A percentile compares a stretch with the other conserved stretches of the same genome.
phyloP scores from a whole-genome alignment of 2,888 invertebrate species.

The Drosophila dives region DNA sequence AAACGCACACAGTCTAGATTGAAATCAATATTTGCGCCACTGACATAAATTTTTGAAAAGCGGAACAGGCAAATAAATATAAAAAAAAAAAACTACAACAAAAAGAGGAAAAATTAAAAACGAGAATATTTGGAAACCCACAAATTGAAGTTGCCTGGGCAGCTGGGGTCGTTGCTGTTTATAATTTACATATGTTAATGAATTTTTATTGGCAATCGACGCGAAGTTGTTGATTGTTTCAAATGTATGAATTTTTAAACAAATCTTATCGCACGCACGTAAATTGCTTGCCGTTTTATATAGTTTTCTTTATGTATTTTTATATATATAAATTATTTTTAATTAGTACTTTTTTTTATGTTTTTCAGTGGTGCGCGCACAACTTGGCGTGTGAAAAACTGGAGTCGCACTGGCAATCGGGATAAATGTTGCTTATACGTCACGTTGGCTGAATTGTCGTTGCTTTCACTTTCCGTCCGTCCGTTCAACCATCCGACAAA shows the following conservation, averaged over 20 bases:
- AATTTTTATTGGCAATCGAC: conserved; percentile 48
- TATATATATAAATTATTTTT: conserved; percentile 17
- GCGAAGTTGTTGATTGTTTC: conserved; percentile 58
- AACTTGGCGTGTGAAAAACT: conserved; percentile 70
- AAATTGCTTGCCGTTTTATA: conserved; percentile 17
- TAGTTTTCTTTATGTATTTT: conserved; percentile 24
- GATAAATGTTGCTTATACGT: conserved; percentile 70
- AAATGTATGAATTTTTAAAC: conserved; percentile 32
- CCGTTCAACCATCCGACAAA: conserved; percentile 12
- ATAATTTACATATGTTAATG: conserved; percentile 69
- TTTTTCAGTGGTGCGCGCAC: conserved; percentile 48
- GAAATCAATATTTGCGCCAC: conserved; percentile 73
- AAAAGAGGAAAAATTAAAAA: not conserved
- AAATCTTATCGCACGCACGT: conserved; percentile 54
- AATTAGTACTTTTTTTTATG: conserved; percentile 15
- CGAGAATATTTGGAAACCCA: conserved; percentile 21
- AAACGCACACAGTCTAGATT: conserved; percentile 38
- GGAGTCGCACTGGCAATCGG: conserved; percentile 66
- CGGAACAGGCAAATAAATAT: not conserved
- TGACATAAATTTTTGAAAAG: conserved; percentile 60
- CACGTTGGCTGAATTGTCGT: conserved; percentile 64
- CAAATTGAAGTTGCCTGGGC: conserved; percentile 39
- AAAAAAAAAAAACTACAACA: conserved; percentile 6
- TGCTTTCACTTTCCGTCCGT: conserved; percentile 50
- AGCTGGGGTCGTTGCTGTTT: conserved; percentile 46